Conservation (phyloP, 2,888 invertebrate genomes). For the Tanytarsus gracilentus region DNA sequence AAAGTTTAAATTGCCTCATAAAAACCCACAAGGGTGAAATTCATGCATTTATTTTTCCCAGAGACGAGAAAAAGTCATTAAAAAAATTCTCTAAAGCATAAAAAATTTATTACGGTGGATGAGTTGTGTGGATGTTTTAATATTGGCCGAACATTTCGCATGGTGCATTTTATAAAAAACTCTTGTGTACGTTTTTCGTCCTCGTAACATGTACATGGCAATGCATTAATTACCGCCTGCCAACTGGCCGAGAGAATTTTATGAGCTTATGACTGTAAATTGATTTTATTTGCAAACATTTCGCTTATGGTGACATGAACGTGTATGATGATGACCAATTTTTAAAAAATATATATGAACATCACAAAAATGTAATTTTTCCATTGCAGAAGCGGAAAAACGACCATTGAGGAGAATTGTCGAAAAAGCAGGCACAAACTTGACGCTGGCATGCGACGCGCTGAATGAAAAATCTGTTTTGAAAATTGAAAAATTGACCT, state of each 20-base stretch:
- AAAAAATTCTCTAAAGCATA: slow-evolving; percentile 7
- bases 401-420: slow-evolving; percentile 50
- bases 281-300: no score
- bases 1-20: no score
- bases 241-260: no score
- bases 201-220: slow-evolving; percentile 9
- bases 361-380: neutral
- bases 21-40: no score
- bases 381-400: slow-evolving; percentile 51
- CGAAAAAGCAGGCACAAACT: slow-evolving; percentile 56
- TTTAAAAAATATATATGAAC: neutral
- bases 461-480: slow-evolving; percentile 10
- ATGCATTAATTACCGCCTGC: slow-evolving; percentile 6
- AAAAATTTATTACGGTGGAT: slow-evolving; percentile 9
- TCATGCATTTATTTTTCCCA: no score
- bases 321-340: neutral
- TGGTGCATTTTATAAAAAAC: neutral
- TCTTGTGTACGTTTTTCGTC: neutral
- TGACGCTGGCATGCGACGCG: slow-evolving; percentile 54
- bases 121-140: no score
- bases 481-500: slow-evolving; percentile 51
- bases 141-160: neutral
- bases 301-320: no score
- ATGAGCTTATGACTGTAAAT: no score
- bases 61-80: slow-evolving; percentile 3